Evolutionary conservation across 2,797 vertebrate genomes (phyloP).

Genomic region (Sebastes paucispinis): DNA sequence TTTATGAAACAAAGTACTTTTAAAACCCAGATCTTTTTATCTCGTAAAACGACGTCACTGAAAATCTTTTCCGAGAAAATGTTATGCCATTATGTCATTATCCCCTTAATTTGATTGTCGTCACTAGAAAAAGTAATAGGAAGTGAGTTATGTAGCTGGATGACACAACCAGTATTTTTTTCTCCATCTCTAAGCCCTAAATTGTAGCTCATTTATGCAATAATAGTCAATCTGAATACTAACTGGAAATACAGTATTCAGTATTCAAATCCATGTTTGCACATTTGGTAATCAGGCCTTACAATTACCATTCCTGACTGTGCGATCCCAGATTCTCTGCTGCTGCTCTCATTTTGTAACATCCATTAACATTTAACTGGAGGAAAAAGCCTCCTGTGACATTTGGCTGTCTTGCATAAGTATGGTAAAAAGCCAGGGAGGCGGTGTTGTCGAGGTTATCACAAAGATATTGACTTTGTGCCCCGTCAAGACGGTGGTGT

Average conservation of each 20-base stretch:
- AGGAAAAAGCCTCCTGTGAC: conserved; percentile 18
- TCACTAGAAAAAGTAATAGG: neutral
- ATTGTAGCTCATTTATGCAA: neutral
- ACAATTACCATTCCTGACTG: conserved; percentile 5
- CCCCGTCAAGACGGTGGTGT: conserved; percentile 28
- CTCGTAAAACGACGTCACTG: neutral
- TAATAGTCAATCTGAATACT: neutral
- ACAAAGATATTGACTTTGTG: conserved; percentile 41
- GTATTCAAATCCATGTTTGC: conserved; percentile 36
- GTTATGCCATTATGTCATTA: neutral
- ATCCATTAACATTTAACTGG: conserved; percentile 19
- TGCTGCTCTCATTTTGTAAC: conserved; percentile 10
- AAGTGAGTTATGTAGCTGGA: conserved; percentile 7
- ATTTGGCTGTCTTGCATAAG: conserved; percentile 44
- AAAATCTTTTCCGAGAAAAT: conserved; percentile 8
- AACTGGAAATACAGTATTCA: conserved; percentile 14
- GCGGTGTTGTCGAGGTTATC: conserved; percentile 15
- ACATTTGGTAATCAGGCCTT: conserved; percentile 12
- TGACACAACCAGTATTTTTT: conserved; percentile 6
- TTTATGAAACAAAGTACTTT: neutral
- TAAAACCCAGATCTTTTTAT: neutral
- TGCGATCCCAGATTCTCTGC: neutral
- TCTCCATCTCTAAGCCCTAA: neutral
- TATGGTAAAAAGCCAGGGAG: conserved; percentile 16
- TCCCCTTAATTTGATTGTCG: neutral